A percentile compares a stretch with the other conserved stretches of the same genome.
These are phyloP conservation scores for Serinus canaria DNA, from an alignment of 2,113 vertebrate species.

Conservation along the genomic window DNA sequence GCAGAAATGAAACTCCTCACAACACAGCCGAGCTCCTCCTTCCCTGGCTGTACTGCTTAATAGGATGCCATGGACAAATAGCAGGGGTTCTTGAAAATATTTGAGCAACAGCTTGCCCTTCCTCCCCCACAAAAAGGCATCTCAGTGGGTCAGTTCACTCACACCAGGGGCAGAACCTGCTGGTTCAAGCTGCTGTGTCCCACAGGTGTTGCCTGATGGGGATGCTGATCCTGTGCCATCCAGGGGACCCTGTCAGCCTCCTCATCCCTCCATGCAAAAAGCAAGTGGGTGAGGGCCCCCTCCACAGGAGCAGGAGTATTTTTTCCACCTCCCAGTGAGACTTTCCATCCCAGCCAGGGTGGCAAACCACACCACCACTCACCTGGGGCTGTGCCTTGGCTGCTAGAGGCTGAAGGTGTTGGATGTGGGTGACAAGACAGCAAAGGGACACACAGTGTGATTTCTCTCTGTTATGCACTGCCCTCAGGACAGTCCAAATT, in stretches of 20 bases:
- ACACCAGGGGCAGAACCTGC: fast-evolving
- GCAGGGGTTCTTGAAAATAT: background rate
- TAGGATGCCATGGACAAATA: fast-evolving
- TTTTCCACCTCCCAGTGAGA: background rate
- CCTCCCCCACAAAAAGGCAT: background rate
- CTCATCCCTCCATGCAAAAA: background rate
- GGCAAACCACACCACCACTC: fast-evolving
- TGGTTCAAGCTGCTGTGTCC: background rate
- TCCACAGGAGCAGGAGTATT: background rate
- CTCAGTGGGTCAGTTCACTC: background rate
- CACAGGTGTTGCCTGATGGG: fast-evolving
- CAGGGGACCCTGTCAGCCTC: background rate
- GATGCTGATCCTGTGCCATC: background rate
- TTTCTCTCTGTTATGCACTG: background rate
- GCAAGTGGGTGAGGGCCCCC: background rate
- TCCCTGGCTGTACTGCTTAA: fast-evolving
- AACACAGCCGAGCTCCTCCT: background rate
- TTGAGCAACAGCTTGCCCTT: background rate
- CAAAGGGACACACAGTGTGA: background rate
- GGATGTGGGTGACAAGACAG: background rate
- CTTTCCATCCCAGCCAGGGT: background rate
- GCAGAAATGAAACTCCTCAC: background rate
- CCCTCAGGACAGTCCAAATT: background rate
- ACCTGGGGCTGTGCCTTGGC: background rate
- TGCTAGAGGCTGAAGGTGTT: background rate